Conservation (phyloP, 2,888 invertebrate genomes). For the Ectemnius lituratus region DNA sequence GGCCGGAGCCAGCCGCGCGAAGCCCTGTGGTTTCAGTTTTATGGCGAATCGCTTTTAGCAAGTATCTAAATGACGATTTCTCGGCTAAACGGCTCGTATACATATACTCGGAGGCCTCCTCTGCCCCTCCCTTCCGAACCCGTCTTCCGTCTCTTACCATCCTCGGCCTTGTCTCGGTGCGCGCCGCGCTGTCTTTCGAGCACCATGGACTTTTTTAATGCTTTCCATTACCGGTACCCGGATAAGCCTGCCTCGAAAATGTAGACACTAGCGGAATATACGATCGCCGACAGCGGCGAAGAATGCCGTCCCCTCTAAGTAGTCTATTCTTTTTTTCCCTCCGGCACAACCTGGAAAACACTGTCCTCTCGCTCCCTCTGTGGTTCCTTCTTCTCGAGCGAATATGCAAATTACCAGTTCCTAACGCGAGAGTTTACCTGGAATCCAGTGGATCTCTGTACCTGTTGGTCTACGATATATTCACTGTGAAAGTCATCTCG, state of each 20-base stretch:
- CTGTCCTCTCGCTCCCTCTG: not conserved
- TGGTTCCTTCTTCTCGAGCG: too few species aligned
- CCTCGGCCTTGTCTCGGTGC: conserved; percentile 17
- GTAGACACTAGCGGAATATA: conserved; percentile 61
- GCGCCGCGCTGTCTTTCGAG: conserved; percentile 41
- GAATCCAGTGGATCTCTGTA: too few species aligned
- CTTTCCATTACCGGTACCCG: conserved; percentile 54
- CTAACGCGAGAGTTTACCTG: too few species aligned
- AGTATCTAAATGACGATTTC: conserved; percentile 74
- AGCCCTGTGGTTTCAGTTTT: conserved; percentile 66
- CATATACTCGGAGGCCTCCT: conserved; percentile 21
- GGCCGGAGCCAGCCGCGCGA: conserved; percentile 33
- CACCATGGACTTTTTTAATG: conserved; percentile 56
- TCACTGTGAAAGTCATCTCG: too few species aligned
- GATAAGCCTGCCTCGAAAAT: conserved; percentile 59
- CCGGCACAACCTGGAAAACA: not conserved
- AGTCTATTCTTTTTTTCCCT: conserved; percentile 3
- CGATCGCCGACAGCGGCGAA: conserved; percentile 21
- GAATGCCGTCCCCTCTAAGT: conserved; percentile 22
- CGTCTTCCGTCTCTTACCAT: conserved; percentile 16
- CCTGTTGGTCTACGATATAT: too few species aligned
- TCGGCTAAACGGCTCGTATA: conserved; percentile 58
- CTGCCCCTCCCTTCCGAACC: conserved; percentile 8
- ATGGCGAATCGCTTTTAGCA: conserved; percentile 75
- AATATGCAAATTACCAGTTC: too few species aligned